Conservation (phyloP, 2,888 invertebrate species). For the Blera fallax region DNA sequence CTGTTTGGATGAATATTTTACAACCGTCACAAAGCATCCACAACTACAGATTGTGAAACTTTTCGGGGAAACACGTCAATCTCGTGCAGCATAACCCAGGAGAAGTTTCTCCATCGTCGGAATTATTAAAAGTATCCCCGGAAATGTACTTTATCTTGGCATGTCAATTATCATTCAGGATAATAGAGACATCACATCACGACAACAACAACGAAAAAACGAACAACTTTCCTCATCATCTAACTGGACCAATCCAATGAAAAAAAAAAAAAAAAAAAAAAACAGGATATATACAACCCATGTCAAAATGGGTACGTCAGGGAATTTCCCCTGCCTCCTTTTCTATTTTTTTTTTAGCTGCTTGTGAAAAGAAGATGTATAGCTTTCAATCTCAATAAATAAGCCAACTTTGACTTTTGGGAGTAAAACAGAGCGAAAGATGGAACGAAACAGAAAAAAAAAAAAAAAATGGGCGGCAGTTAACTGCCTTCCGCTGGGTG, state of each 20-base stretch:
- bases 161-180: conserved; percentile 64
- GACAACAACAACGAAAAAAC: not conserved
- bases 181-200: conserved; percentile 49
- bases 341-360: conserved; percentile 52
- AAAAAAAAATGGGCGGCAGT: conserved; percentile 47
- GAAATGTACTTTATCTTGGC: conserved; percentile 31
- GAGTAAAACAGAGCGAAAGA: conserved; percentile 22
- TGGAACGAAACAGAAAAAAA: not conserved
- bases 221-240: conserved; percentile 22
- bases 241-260: not conserved
- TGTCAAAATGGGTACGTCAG: conserved; percentile 55
- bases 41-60: conserved; percentile 19
- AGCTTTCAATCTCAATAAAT: conserved; percentile 72
- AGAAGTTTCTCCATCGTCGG: conserved; percentile 9
- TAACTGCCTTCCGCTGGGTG: conserved; percentile 62
- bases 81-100: not conserved
- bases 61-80: conserved; percentile 33
- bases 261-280: not conserved
- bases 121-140: conserved; percentile 36
- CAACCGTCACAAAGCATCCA: not conserved
- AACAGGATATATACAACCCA: conserved; percentile 41
- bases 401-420: conserved; percentile 70
- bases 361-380: conserved; percentile 67
- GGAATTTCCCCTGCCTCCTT: conserved; percentile 20
- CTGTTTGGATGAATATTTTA: conserved; percentile 6